These are phyloP conservation scores for Gallinago jamesoni DNA, from an alignment of 2,113 vertebrate species.

Conservation along the genomic window DNA sequence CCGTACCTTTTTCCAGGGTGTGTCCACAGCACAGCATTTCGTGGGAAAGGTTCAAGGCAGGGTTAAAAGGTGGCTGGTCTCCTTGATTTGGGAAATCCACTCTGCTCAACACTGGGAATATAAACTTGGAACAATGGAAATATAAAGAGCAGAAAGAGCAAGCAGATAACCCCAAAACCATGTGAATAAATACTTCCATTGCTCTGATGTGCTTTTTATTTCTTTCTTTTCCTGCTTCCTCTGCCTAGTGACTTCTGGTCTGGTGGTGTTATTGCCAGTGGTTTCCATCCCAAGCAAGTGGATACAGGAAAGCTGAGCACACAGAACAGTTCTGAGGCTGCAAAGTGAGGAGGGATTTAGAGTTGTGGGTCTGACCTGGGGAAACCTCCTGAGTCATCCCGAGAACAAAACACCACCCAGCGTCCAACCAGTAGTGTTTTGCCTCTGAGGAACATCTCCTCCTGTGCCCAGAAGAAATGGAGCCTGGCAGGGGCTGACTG, in stretches of 20 bases:
- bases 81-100: not conserved
- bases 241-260: not conserved
- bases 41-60: not conserved
- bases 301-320: not conserved
- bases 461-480: not conserved
- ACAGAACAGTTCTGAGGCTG: not conserved
- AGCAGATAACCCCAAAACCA: not conserved
- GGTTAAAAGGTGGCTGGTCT: not conserved
- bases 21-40: too few relatives aligned
- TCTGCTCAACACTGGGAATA: not conserved
- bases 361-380: not conserved
- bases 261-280: fast-evolving
- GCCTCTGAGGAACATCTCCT: not conserved
- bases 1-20: not conserved
- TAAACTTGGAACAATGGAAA: not conserved
- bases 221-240: not conserved
- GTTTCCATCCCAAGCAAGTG: not conserved
- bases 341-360: not conserved
- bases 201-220: not conserved
- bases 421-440: fast-evolving
- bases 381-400: not conserved
- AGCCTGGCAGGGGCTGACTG: not conserved
- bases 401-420: not conserved
- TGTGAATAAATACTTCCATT: not conserved
- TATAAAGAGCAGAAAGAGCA: not conserved